Evolutionary conservation across 2,113 vertebrate species (phyloP), one percentile per base, ranked within the genome.

Genomic region (Xenopus borealis): DNA sequence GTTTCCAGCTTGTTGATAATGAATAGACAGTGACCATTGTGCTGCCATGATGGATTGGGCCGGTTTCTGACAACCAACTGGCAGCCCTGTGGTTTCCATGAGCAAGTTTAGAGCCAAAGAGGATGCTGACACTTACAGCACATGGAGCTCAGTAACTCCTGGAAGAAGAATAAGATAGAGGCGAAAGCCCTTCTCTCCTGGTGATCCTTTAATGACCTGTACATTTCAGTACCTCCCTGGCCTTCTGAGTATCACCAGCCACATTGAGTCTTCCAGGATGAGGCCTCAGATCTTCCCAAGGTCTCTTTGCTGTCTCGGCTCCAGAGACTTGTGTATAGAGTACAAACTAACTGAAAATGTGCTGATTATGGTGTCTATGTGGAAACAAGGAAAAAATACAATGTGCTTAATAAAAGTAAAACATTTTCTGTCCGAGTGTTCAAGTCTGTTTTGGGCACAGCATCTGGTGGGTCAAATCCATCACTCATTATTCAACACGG

Each of bases 261-360:
- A 76, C 61, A 53, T 69, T 69, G 63, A 67, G 73, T 76, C 73
- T 76, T 76, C 73, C 73, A 76, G 73, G 66, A 76, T 8, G 73
- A 76, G 73, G 66, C 73, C 66, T 69, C 40, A 53, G 57, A 57
- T 16, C 16, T 52, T 68, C 18, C 47, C 66, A 16, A 17, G 59
- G 66, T n/a, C 18, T 30, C 62, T 23, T 46, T 14, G 17, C 14
- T 63, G 16, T 69, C 47, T n/a, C 67, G 66, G 66, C 66, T 76
- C 46, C 47, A 55, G 66, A 44, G 58, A 44, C 66, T 46, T 66
- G 47, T 75, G 66, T 76, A 69, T 53, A 76, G 69, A 76, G 59
- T 69, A 18, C 33, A 66, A 71, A 62, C 40, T 23, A 46, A 75
- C 44, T 50, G 66, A 69, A 59, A 44, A 75, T 58, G 30, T 69